A percentile compares a stretch with the other conserved stretches of the same genome.
These are phyloP conservation scores for Chondrilla cf. caribensis DNA, from an alignment of 37 sponge, comb jelly and placozoan species.

Conservation along the genomic window DNA sequence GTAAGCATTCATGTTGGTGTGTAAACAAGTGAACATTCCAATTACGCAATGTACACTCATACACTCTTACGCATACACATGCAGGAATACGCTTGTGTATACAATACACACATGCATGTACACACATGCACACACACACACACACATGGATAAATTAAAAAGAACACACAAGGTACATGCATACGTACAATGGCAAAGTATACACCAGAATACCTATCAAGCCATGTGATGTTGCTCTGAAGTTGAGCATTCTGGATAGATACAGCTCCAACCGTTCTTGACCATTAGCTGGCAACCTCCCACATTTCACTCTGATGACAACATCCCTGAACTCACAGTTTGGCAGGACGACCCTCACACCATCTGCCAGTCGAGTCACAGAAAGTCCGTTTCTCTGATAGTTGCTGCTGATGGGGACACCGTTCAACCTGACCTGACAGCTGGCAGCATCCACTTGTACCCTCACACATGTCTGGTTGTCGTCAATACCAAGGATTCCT, in stretches of 20 bases:
- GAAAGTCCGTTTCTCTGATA: background rate
- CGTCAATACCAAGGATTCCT: slow-evolving; percentile 6
- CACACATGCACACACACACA: too few relatives aligned
- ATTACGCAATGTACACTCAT: too few relatives aligned
- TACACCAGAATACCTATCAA: background rate
- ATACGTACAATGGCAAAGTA: background rate
- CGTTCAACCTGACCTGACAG: background rate
- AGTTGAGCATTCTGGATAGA: slow-evolving; percentile 16
- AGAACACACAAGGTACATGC: background rate
- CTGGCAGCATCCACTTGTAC: background rate
- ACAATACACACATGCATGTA: background rate
- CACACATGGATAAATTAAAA: background rate
- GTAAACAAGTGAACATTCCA: too few relatives aligned
- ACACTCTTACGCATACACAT: too few relatives aligned
- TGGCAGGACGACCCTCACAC: background rate
- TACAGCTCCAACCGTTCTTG: background rate
- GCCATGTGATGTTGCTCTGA: slow-evolving; percentile 12
- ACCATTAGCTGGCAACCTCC: background rate
- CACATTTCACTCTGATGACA: background rate
- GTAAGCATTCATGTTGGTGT: too few relatives aligned
- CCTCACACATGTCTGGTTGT: background rate
- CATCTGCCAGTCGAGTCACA: background rate
- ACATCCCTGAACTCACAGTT: slow-evolving; percentile 15
- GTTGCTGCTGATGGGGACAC: background rate
- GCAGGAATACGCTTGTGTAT: background rate